Evolutionary conservation across 2,888 invertebrate genomes (phyloP), one percentile per base, ranked within the genome.

Genomic region (Amblyjoppa fuscipennis): DNA sequence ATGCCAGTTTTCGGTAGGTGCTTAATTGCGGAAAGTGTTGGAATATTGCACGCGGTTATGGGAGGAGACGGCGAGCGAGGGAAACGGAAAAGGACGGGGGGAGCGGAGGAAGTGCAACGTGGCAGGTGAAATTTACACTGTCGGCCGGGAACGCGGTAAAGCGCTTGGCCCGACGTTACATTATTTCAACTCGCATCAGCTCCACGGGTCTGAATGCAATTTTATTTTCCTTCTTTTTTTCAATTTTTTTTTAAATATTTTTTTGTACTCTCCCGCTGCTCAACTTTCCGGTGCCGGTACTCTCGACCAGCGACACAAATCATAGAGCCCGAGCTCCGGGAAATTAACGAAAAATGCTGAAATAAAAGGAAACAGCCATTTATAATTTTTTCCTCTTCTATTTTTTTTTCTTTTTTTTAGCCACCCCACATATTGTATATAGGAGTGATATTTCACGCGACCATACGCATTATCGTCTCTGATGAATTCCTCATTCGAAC

Each of bases 121-220:
- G 89, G 88, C 88, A 87, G 89, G 88, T 90, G 91, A 92, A 91
- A 92, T 91, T 91, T 91, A 90, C 90, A 90, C 90, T 90, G 85
- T 87, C 88, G 59, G 41, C 73, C 71, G 80, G 88, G 88, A 90
- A 69, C 49, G 56, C n/a, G 49, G 45, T 31, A 85, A 85, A 82
- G 64, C 61, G 53, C 75, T 75, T 38, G 75, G 80, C 69, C 74
- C 85, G 68, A 74, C 80, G 85, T 85, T 92, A 90, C 91, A 90
- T 92, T 91, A 92, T 92, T 92, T 90, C 87, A 86, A 83, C 83
- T 83, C 85, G 88, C 89, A 90, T 91, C 90, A 91, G 88, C 90
- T 89, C 79, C 71, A 87, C 90, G 77, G 81, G 11, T 59, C 59
- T 59, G 59, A 20, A 85, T 88, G 83, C 86, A 89, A 89, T 89